These are phyloP conservation scores for Parapristionchus giblindavisi DNA, from an alignment of 2,888 invertebrate genomes.

Conservation along the genomic window DNA sequence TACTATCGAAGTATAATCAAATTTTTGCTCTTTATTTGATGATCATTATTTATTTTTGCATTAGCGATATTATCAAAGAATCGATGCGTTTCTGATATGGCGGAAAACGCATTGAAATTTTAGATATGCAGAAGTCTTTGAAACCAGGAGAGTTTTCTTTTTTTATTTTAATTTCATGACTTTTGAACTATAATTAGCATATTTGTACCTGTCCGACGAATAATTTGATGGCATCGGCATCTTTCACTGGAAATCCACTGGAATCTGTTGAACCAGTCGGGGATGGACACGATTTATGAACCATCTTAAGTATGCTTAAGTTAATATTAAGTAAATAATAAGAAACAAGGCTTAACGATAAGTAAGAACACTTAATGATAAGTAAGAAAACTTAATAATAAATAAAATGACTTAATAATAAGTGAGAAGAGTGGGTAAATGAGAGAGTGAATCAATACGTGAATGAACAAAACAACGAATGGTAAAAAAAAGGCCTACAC, in stretches of 20 bases:
- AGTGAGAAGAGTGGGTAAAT: too few relatives aligned
- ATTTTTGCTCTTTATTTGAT: too few relatives aligned
- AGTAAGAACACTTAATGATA: neutral
- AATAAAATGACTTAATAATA: neutral
- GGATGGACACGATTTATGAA: slow-evolving; percentile 43
- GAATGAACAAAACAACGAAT: too few relatives aligned
- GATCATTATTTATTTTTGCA: too few relatives aligned
- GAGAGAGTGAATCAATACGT: too few relatives aligned
- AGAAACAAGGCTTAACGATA: neutral
- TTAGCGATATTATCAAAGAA: neutral
- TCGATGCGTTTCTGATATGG: neutral
- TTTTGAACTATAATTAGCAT: neutral
- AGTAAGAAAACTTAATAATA: neutral
- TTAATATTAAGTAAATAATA: neutral
- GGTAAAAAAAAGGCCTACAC: too few relatives aligned
- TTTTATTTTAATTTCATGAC: neutral
- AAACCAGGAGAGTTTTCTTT: neutral
- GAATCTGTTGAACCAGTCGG: slow-evolving; percentile 65
- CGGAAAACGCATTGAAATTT: neutral
- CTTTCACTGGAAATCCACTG: slow-evolving; percentile 72
- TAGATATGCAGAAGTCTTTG: neutral
- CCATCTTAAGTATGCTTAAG: slow-evolving; percentile 26
- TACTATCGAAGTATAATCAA: too few relatives aligned
- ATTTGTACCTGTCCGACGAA: slow-evolving; percentile 79
- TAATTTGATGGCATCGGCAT: slow-evolving; percentile 79